These are phyloP conservation scores for Dasypus novemcinctus DNA, from an alignment of 2,113 vertebrate species.

Conservation along the genomic window DNA sequence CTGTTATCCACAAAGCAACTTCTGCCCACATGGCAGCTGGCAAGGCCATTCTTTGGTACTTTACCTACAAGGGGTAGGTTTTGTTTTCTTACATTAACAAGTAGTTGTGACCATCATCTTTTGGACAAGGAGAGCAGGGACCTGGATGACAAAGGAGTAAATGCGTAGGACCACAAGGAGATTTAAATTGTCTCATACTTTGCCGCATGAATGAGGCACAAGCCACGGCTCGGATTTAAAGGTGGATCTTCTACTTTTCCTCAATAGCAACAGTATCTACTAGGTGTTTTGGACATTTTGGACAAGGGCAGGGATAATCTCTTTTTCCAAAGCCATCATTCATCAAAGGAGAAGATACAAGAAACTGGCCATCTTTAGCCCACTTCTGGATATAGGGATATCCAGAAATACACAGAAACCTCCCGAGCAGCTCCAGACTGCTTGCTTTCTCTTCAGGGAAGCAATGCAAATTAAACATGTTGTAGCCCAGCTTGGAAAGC, in stretches of 20 bases:
- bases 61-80: conserved; percentile 92
- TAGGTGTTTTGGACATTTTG: conserved; percentile 95
- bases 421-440: conserved; percentile 94
- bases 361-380: conserved; percentile 95
- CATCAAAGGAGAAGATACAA: conserved; percentile 90
- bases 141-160: conserved; percentile 97
- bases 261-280: conserved; percentile 94
- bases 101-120: conserved; percentile 93
- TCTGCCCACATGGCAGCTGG: conserved; percentile 84
- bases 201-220: conserved; percentile 97
- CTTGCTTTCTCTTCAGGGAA: no score
- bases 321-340: conserved; percentile 94
- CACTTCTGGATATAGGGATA: conserved; percentile 98
- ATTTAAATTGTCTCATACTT: conserved; percentile 91
- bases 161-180: conserved; percentile 94
- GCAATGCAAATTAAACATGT: no score
- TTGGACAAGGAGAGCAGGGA: conserved; percentile 96
- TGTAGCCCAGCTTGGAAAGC: no score
- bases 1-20: conserved; percentile 91
- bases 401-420: conserved; percentile 88
- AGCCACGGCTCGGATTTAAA: conserved; percentile 96
- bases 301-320: conserved; percentile 96
- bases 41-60: conserved; percentile 95
- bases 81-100: conserved; percentile 92
- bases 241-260: conserved; percentile 94